Base-by-base conservation (phyloP, 2,888 invertebrate genomes). In the Subacronicta megacephala region DNA sequence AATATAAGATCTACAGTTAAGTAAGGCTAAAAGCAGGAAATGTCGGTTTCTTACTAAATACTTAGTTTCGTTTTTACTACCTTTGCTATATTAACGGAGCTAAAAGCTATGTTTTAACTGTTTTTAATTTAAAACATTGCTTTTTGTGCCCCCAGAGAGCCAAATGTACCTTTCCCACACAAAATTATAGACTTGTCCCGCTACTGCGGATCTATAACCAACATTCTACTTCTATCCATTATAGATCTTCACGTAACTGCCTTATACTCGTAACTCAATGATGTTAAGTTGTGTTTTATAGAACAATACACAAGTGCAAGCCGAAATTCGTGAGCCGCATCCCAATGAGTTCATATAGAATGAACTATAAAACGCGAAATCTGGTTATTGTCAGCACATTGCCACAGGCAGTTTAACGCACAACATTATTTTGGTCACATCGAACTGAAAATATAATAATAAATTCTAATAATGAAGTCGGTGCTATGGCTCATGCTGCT, bases 341-440 rank as follows among this genome's bases (percentile, higher is more conserved):
- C 85, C 80, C 86, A 93, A 93, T 92, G 75, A 90, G 78, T 82
- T 83, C 85, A 61, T 83, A 64, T 82, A 74, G 79, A 75, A 80
- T 77, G 78, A 84, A 82, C 78, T 93, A 93, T 92, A 93, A 84
- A 93, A 89, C 77, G 85, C 83, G 83, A 62, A 68, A 58, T 52
- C 75, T 71, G 75, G 51, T 65, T 62, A 61, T 60, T 62, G 62
- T 72, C 78, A 77, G 61, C 92, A 90, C 82, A 85, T 82, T 71
- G 83, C 82, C 78, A 67, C 65, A 62, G 75, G 82, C 83, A 73
- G 67, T 65, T 73, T 71, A 74, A 70, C 77, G 69, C 72, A 77
- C 81, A 77, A 82, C 88, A 87, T 47, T 51, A 23, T 15, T 15
- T 33, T 33, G 18, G 15, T 33, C 78, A 82, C 77, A 66, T 69